phyloP scores from a whole-genome alignment of 2,113 vertebrate species.

The Pongo pygmaeus region DNA sequence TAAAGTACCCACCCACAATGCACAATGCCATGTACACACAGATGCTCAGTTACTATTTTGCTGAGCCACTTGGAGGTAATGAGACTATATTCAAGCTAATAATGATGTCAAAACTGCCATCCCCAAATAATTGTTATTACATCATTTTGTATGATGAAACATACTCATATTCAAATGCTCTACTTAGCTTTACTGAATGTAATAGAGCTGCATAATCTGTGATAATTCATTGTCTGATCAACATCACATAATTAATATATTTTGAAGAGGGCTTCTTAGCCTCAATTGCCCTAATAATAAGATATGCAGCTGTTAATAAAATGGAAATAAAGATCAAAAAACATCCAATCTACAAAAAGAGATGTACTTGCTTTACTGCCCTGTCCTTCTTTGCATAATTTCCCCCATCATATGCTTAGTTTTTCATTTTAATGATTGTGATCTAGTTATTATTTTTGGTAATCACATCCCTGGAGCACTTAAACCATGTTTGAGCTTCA shows the following conservation, averaged over 20 bases:
- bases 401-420: not conserved
- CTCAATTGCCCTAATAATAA: conserved; percentile 2
- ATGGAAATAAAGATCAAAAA: conserved; percentile 39
- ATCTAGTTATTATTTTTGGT: conserved; percentile 23
- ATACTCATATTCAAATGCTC: not conserved
- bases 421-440: not conserved
- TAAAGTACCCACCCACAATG: too few relatives aligned
- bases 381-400: conserved; percentile 26
- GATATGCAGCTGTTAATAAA: not conserved
- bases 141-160: conserved; percentile 9
- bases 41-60: not conserved
- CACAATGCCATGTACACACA: not conserved
- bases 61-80: not conserved
- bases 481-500: conserved; percentile 15
- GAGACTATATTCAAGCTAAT: conserved; percentile 4
- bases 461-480: not conserved
- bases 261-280: not conserved
- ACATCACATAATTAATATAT: not conserved
- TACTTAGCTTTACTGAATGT: not conserved
- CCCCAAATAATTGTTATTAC: not conserved
- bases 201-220: not conserved
- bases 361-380: not conserved
- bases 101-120: conserved; percentile 16
- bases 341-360: not conserved
- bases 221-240: conserved; percentile 1